Evolutionary conservation across 2,888 invertebrate species (phyloP), one percentile per base, ranked within the genome.

Genomic region (Syrphus vitripennis): DNA sequence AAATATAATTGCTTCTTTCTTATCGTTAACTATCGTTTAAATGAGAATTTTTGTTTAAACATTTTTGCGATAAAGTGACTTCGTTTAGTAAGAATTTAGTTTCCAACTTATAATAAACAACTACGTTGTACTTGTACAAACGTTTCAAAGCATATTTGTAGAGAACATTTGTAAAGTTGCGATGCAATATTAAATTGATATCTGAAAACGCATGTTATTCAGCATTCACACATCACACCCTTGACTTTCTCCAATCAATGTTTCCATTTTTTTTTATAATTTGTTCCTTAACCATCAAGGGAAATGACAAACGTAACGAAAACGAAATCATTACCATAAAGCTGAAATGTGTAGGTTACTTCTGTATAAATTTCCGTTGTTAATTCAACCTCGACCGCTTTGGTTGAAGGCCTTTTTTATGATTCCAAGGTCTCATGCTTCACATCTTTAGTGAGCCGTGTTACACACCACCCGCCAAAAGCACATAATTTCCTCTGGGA

Each of bases 401-500:
- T 63, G 82, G 77, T 65, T 78, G 82, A 82, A 69, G 72, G 71
- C 53, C 3, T 65, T 69, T 83, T 83, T 78, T 79, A 74, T 74
- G 57, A 80, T 65, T 75, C 69, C 48, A 69, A 83, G 34, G 67
- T 50, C 67, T 24, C 67, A 50, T 67, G 50, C 50, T 74, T 26
- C 65, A 7, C 14, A 78, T 69, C 63, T 61, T 42, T 72, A 61
- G 61, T 45, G 69, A 57, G 37, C 63, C 48, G n/a, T 53, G 63
- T 29, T 67, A 75, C 80, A 69, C 74, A 70, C 70, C 74, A 70
- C 70, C 75, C 80, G 75, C 63, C 16, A 34, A 48, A 69, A 16
- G 59, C 57, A 78, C 40, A 78, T 87, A 87, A 87, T 87, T 87
- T 87, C 87, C 87, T 87, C 29, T 79, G 87, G 87, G 87, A 86